phyloP scores from a whole-genome alignment of 1,140 invertebrate species.

The Ectropis grisescens region DNA sequence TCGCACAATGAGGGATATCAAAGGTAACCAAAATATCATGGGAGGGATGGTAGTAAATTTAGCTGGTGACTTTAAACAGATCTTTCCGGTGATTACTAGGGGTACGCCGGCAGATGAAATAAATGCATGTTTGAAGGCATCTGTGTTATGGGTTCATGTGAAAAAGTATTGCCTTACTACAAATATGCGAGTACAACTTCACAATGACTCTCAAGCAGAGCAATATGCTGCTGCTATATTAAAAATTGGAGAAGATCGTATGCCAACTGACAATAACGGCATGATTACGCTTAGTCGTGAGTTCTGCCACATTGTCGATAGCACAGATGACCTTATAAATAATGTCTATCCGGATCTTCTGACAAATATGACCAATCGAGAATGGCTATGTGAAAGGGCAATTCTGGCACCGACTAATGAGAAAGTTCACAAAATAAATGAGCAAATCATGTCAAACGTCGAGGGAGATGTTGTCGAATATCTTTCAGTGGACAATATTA shows the following conservation, averaged over 20 bases:
- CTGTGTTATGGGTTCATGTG: slow-evolving; percentile 28
- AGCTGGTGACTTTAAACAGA: slow-evolving; percentile 67
- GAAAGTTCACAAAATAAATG: slow-evolving; percentile 14
- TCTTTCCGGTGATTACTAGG: slow-evolving; percentile 52
- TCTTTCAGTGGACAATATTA: slow-evolving; percentile 20
- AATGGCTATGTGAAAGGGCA: slow-evolving; percentile 27
- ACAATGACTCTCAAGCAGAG: slow-evolving; percentile 18
- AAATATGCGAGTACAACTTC: slow-evolving; percentile 26
- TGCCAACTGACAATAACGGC: not conserved
- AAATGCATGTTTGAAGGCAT: slow-evolving; percentile 37
- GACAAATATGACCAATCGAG: slow-evolving; percentile 12
- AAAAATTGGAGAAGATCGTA: slow-evolving; percentile 36
- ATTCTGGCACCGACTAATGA: slow-evolving; percentile 24
- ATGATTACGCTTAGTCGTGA: slow-evolving; percentile 19
- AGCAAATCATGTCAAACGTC: slow-evolving; percentile 17
- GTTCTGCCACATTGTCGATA: slow-evolving; percentile 25
- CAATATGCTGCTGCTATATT: slow-evolving; percentile 20
- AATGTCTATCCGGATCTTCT: slow-evolving; percentile 14
- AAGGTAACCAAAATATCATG: slow-evolving; percentile 11
- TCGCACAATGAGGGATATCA: slow-evolving; percentile 35
- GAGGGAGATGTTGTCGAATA: slow-evolving; percentile 17
- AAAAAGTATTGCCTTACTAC: slow-evolving; percentile 14
- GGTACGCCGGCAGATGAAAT: slow-evolving; percentile 57
- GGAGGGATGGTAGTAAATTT: slow-evolving; percentile 19
- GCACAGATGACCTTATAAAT: slow-evolving; percentile 13